These are phyloP conservation scores for Rhodeus uyekii DNA, from an alignment of 2,797 vertebrate genomes.

Conservation along the genomic window DNA sequence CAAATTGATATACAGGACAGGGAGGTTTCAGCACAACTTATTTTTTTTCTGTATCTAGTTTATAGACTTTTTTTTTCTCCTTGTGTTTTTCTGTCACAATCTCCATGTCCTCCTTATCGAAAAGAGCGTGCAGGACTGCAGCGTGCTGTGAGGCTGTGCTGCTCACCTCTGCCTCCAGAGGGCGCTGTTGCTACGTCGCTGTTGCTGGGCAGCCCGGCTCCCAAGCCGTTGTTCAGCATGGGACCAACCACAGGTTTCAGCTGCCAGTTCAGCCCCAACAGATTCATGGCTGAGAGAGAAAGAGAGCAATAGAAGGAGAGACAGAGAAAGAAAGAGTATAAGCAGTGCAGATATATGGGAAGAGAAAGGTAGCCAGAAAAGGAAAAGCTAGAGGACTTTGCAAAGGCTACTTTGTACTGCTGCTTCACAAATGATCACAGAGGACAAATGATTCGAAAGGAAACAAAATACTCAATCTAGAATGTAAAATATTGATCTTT, in stretches of 20 bases:
- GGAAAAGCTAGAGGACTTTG: slow-evolving; percentile 4
- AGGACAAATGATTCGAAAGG: neutral
- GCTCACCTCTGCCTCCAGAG: slow-evolving; percentile 87
- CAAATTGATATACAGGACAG: slow-evolving; percentile 35
- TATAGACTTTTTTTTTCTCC: neutral
- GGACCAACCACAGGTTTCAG: slow-evolving; percentile 85
- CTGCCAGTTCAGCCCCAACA: slow-evolving; percentile 89
- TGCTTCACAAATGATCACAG: neutral
- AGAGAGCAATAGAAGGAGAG: slow-evolving; percentile 61
- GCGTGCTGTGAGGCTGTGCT: slow-evolving; percentile 30
- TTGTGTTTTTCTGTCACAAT: neutral
- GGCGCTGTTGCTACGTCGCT: slow-evolving; percentile 81
- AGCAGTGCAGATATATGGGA: slow-evolving; percentile 13
- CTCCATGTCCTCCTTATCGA: neutral
- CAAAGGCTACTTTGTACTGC: neutral
- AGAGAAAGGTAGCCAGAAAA: slow-evolving; percentile 15
- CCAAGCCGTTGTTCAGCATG: slow-evolving; percentile 83
- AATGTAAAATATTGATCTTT: slow-evolving; percentile 24
- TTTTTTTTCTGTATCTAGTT: neutral
- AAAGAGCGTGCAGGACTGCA: neutral
- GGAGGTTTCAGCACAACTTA: slow-evolving; percentile 5
- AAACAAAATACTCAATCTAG: slow-evolving; percentile 6
- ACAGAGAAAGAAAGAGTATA: slow-evolving; percentile 28
- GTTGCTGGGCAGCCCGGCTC: slow-evolving; percentile 75
- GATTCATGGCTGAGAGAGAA: slow-evolving; percentile 82